A percentile compares a stretch with the other conserved stretches of the same genome.
These are phyloP conservation scores for Meloidogyne exigua DNA, from an alignment of 1,140 invertebrate species.

Conservation along the genomic window DNA sequence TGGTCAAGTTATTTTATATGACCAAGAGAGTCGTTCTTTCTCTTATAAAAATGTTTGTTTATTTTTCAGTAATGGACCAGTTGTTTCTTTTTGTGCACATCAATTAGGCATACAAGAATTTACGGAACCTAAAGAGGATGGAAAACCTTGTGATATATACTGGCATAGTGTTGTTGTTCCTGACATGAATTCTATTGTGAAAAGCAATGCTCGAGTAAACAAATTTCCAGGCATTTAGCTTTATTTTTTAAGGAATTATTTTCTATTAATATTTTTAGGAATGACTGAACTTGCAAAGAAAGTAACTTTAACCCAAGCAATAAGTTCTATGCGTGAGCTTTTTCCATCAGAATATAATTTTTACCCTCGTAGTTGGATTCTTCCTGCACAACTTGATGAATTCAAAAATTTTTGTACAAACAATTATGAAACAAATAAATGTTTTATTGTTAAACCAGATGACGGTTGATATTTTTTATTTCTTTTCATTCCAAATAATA, in stretches of 20 bases:
- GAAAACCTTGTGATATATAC: slow-evolving; percentile 64
- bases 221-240: slow-evolving; percentile 62
- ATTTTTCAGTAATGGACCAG: slow-evolving; percentile 41
- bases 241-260: not conserved
- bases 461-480: slow-evolving; percentile 44
- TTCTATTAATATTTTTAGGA: slow-evolving; percentile 53
- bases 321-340: slow-evolving; percentile 65
- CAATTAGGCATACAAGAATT: slow-evolving; percentile 54
- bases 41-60: too few species aligned
- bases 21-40: not conserved
- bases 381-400: slow-evolving; percentile 66
- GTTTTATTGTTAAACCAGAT: slow-evolving; percentile 68
- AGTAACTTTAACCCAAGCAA: slow-evolving; percentile 65
- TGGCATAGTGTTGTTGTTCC: slow-evolving; percentile 65
- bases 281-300: slow-evolving; percentile 67
- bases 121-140: slow-evolving; percentile 40
- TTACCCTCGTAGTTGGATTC: slow-evolving; percentile 67
- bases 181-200: slow-evolving; percentile 63
- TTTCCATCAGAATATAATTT: slow-evolving; percentile 67
- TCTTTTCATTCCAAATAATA: not conserved
- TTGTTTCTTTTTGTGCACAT: slow-evolving; percentile 61
- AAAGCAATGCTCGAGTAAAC: slow-evolving; percentile 63
- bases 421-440: slow-evolving; percentile 49
- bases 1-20: not conserved
- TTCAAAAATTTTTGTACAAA: slow-evolving; percentile 57